Conservation (phyloP, 2,888 invertebrate genomes). For the Onchidella celtica region DNA sequence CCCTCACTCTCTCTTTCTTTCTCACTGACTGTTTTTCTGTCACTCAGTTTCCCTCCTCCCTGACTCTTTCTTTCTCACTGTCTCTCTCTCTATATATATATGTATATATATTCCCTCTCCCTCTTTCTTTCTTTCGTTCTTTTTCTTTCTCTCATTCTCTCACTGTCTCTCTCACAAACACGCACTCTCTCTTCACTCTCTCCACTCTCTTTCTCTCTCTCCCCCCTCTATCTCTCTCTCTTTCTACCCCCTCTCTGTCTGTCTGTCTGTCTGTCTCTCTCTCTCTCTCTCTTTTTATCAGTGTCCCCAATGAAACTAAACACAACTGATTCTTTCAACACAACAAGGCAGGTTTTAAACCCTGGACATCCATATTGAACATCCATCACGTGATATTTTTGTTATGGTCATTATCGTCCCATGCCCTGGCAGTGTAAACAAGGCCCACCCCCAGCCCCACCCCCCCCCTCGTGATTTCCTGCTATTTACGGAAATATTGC, state of each 20-base stretch:
- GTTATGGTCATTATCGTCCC: too few species aligned
- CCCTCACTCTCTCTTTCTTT: background rate
- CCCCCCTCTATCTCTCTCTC: background rate
- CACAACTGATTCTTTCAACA: too few species aligned
- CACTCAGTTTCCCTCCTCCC: background rate
- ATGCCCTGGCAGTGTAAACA: too few species aligned
- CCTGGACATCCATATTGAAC: too few species aligned
- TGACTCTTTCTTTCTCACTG: background rate
- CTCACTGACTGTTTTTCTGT: background rate
- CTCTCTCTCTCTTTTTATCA: slow-evolving; percentile 7
- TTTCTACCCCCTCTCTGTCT: slow-evolving; percentile 6
- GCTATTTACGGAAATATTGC: too few species aligned
- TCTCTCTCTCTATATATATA: too few species aligned
- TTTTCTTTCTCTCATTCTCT: background rate
- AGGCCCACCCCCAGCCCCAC: too few species aligned
- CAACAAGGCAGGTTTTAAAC: too few species aligned
- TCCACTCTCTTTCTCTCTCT: background rate
- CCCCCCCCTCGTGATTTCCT: too few species aligned
- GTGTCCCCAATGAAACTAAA: background rate
- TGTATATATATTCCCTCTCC: background rate
- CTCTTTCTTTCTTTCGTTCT: background rate
- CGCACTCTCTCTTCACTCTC: background rate
- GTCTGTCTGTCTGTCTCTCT: slow-evolving; percentile 24
- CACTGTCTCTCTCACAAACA: background rate
- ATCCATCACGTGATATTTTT: too few species aligned